Conservation (phyloP, 1,140 invertebrate species). For the Grapholita molesta region DNA sequence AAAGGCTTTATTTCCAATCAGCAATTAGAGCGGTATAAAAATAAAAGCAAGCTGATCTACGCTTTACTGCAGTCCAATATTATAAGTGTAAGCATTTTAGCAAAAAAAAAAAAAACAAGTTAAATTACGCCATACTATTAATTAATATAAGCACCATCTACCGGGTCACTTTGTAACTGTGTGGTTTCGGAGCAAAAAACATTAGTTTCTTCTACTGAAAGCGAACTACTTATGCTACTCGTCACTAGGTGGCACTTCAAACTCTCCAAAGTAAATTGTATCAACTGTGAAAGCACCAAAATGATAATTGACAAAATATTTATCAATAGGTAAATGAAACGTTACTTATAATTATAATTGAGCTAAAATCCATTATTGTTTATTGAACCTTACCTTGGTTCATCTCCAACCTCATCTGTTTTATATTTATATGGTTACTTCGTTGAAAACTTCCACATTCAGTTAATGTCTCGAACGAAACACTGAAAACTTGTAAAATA, state of each 20-base stretch:
- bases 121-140: too few species aligned
- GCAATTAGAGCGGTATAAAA: too few species aligned
- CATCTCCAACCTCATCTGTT: too few species aligned
- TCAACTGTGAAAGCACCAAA: background rate
- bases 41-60: too few species aligned
- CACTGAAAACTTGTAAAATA: background rate
- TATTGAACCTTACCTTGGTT: background rate
- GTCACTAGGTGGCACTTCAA: background rate
- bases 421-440: background rate
- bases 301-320: background rate
- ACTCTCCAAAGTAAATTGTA: background rate
- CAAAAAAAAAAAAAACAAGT: too few species aligned
- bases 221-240: background rate
- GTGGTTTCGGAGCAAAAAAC: too few species aligned
- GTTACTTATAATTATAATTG: too few species aligned
- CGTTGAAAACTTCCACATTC: background rate
- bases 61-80: too few species aligned
- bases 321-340: too few species aligned
- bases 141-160: background rate
- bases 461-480: background rate
- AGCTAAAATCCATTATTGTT: background rate
- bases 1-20: too few species aligned
- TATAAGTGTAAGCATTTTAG: too few species aligned
- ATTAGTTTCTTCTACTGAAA: background rate
- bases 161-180: too few species aligned